phyloP scores from a whole-genome alignment of 2,113 vertebrate species.

The Austrofundulus limnaeus region DNA sequence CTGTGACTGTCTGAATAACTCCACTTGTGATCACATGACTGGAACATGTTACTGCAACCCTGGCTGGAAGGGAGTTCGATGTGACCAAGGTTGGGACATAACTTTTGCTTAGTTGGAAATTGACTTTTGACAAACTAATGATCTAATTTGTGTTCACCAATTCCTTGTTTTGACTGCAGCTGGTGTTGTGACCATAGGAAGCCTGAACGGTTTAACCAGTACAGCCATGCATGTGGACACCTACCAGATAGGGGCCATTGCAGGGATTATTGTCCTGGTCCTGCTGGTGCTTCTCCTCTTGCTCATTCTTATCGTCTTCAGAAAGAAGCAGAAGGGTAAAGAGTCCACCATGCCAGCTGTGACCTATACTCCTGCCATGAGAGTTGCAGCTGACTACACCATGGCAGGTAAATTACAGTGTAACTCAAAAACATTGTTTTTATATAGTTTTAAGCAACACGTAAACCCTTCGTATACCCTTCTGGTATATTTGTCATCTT shows the following conservation, averaged over 20 bases:
- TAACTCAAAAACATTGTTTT: not conserved
- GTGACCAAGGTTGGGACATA: slow-evolving; percentile 90
- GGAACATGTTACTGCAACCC: slow-evolving; percentile 96
- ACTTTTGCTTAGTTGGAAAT: too few relatives aligned
- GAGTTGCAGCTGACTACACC: slow-evolving; percentile 85
- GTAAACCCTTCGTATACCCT: not conserved
- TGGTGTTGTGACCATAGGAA: slow-evolving; percentile 88
- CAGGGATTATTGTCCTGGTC: slow-evolving; percentile 90
- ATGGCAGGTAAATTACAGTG: slow-evolving; percentile 65
- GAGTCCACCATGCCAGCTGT: slow-evolving; percentile 89
- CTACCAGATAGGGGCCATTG: slow-evolving; percentile 92
- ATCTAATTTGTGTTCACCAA: not conserved
- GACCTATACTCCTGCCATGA: slow-evolving; percentile 90
- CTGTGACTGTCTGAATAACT: slow-evolving; percentile 96
- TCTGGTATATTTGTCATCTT: not conserved
- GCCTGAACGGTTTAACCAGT: slow-evolving; percentile 92
- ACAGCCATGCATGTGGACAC: slow-evolving; percentile 88
- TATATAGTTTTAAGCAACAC: not conserved
- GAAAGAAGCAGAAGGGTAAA: slow-evolving; percentile 93
- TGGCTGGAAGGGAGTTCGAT: slow-evolving; percentile 95
- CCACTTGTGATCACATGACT: slow-evolving; percentile 95
- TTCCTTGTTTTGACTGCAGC: slow-evolving; percentile 70
- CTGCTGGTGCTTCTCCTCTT: slow-evolving; percentile 90
- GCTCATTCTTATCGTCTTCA: slow-evolving; percentile 90
- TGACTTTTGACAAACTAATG: too few relatives aligned